A percentile compares a stretch with the other conserved stretches of the same genome.
Evolutionary conservation across 2,888 invertebrate species (phyloP).

Genomic region (Drosophila bunnanda): DNA sequence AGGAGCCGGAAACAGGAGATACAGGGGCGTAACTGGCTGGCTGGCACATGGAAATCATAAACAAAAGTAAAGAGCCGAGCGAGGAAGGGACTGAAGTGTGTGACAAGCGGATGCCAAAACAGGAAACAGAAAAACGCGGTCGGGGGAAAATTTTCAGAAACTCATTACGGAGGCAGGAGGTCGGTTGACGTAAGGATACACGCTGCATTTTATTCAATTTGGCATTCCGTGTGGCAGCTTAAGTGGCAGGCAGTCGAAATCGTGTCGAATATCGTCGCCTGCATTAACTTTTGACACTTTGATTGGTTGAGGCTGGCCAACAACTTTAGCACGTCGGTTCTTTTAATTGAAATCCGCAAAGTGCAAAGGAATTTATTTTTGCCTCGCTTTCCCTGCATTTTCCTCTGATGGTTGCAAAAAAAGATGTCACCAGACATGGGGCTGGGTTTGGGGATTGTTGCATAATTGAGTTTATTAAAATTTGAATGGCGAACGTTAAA

Average conservation of each 20-base stretch:
- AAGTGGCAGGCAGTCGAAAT: constrained; percentile 55
- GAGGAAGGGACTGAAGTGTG: constrained; percentile 50
- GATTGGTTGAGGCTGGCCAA: constrained; percentile 40
- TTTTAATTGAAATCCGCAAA: constrained; percentile 54
- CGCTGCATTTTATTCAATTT: constrained; percentile 49
- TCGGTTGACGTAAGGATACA: constrained; percentile 12
- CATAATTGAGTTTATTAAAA: constrained; percentile 69
- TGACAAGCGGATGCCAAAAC: constrained; percentile 77
- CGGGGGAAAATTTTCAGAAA: constrained; percentile 61
- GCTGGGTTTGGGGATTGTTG: constrained; percentile 17
- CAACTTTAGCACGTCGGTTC: constrained; percentile 20
- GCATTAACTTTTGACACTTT: constrained; percentile 74
- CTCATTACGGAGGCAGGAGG: constrained; percentile 64
- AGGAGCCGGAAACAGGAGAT: constrained; percentile 12
- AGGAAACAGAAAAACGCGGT: constrained; percentile 65
- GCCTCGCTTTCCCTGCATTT: constrained; percentile 2
- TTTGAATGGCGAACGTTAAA: constrained; percentile 65
- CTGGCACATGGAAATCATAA: constrained; percentile 56
- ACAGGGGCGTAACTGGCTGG: constrained; percentile 17
- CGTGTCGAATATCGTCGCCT: constrained; percentile 51
- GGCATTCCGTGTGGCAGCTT: constrained; percentile 52
- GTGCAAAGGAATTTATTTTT: constrained; percentile 46
- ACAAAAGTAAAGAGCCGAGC: constrained; percentile 29
- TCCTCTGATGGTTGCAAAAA: constrained; percentile 20
- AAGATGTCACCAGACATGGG: constrained; percentile 10